phyloP scores from a whole-genome alignment of 2,888 invertebrate genomes.

The Andrena bicolor region DNA sequence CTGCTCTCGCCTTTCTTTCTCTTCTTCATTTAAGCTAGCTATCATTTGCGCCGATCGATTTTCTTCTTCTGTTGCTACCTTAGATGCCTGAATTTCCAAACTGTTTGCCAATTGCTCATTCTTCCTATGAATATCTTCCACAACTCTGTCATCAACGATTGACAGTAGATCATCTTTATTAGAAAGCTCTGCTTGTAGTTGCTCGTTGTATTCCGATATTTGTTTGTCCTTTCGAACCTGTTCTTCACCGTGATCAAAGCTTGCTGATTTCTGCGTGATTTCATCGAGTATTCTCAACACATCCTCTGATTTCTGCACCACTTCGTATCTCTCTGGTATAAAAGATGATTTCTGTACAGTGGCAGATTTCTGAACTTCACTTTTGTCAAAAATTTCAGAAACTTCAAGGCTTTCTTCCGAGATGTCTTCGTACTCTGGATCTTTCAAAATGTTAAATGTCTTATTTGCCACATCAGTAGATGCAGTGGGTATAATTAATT shows the following conservation, averaged over 20 bases:
- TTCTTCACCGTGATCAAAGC: constrained; percentile 31
- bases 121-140: constrained; percentile 16
- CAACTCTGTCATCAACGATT: constrained; percentile 5
- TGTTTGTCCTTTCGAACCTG: constrained; percentile 16
- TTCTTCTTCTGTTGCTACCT: constrained; percentile 14
- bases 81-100: constrained; percentile 19
- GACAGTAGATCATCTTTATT: constrained; percentile 7
- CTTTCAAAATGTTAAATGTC: constrained; percentile 67
- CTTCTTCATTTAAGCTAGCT: constrained; percentile 14
- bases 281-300: constrained; percentile 80
- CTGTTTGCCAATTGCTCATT: constrained; percentile 5
- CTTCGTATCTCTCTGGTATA: constrained; percentile 78
- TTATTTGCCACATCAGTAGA: constrained; percentile 38
- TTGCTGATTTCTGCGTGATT: constrained; percentile 74
- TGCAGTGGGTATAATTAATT: neutral
- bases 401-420: constrained; percentile 83
- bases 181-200: constrained; percentile 25
- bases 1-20: constrained; percentile 69
- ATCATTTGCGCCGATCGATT: constrained; percentile 15
- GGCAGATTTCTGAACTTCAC: constrained; percentile 68
- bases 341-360: constrained; percentile 66
- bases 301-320: constrained; percentile 77
- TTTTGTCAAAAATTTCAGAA: constrained; percentile 81
- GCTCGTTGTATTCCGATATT: constrained; percentile 28
- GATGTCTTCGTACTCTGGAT: constrained; percentile 83